phyloP scores from a whole-genome alignment of 2,113 vertebrate genomes.

The Spea multiplicata region DNA sequence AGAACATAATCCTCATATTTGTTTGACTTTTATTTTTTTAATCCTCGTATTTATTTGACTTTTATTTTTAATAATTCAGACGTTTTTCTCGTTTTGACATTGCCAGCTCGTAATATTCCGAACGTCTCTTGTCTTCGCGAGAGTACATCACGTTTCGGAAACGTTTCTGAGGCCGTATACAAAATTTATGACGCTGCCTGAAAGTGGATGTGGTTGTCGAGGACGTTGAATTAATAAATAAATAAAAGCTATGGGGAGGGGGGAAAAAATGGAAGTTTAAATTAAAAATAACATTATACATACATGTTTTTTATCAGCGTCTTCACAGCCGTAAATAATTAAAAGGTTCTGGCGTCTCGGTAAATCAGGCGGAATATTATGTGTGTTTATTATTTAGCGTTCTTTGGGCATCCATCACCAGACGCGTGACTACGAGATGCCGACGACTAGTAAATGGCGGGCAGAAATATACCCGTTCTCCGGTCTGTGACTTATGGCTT shows the following conservation, averaged over 20 bases:
- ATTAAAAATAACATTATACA: not conserved
- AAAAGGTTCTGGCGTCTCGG: not conserved
- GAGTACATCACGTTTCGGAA: not conserved
- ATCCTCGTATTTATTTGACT: too few relatives aligned
- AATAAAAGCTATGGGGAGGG: not conserved
- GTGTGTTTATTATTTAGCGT: not conserved
- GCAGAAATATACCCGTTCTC: not conserved
- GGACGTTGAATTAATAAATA: not conserved
- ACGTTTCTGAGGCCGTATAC: not conserved
- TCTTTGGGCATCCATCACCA: slow-evolving; percentile 3
- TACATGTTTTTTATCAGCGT: not conserved
- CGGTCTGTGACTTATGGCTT: not conserved
- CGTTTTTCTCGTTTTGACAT: not conserved
- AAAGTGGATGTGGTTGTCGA: not conserved
- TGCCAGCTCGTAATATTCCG: not conserved
- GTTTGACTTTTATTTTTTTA: too few relatives aligned
- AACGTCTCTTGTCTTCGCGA: not conserved
- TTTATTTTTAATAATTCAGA: not conserved
- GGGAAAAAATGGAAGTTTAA: not conserved
- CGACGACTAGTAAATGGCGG: not conserved
- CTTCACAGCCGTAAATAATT: slow-evolving; percentile 15
- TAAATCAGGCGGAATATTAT: slow-evolving; percentile 5
- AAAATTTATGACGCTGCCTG: not conserved
- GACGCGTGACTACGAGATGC: not conserved
- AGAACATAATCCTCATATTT: too few relatives aligned